Evolutionary conservation across 2,888 invertebrate genomes (phyloP), one percentile per base, ranked within the genome.

Genomic region (Meandrusa payeni): DNA sequence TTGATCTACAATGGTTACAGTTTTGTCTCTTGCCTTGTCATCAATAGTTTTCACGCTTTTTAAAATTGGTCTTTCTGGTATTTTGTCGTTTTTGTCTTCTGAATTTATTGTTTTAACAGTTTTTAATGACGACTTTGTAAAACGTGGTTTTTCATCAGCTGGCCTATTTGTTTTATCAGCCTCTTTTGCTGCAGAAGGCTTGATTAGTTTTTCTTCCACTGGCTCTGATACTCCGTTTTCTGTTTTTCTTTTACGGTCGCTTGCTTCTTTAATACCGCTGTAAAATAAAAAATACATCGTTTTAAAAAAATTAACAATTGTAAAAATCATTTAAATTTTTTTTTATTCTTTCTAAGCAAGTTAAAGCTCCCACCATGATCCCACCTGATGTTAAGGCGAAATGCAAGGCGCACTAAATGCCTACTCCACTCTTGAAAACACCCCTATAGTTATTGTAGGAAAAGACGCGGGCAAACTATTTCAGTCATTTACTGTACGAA

Each of bases 191-290:
- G 73, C 74, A 41, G 87, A 81, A 10, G 86, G 85, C 38, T 85
- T 87, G 0, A 85, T 69, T 20, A 79, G 62, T 50, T 78, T 86
- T 43, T 82, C 86, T 65, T 86, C 83, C 24, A 64, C 61, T 1
- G 75, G 61, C 39, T 74, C 72, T 7, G 75, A 55, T 1, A 70
- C 65, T 23, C 83, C 85, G 57, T 86, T 85, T 69, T 80, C 78
- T 38, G 70, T 5, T 59, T 85, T 9, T 83, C 85, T 59, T 69
- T 79, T 45, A 87, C 64, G n/a, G 87, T 85, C 0, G 85, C 38
- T 54, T 88, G 88, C 46, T 88, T 87, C 51, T 81, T 87, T 38
- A 88, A 59, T 20, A 68, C 72, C 28, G 88, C 88, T 88, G 77
- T 36, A 75, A 81, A 37, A 47, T 36, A 41, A 49, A 55, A 44